Evolutionary conservation across 1,140 invertebrate species (phyloP), one percentile per base, ranked within the genome.

Genomic region (Rhagoletis zephyria): DNA sequence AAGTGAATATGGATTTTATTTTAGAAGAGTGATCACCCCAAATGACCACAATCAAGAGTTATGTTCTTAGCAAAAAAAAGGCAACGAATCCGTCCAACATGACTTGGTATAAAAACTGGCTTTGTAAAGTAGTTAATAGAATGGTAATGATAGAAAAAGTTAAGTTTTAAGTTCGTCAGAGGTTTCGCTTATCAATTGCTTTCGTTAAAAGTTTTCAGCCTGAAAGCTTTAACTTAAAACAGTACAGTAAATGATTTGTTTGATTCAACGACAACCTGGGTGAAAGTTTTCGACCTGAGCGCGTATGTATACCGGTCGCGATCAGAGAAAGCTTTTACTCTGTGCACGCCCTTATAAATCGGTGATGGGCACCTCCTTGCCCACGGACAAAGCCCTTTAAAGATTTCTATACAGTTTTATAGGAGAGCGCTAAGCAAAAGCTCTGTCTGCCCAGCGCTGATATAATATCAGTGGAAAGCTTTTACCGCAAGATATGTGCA

Each of bases 1-100:
- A 7, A 85, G 10, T 30, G 19, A 6, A 30, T 40, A n/a, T 16
- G 81, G 81, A 2, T 10, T 48, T n/a, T n/a, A 10, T 59, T 85
- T 4, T 10, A 19, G 81, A 1, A 9, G 19, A 1, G 0, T n/a
- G 19, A 30, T 9, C 51, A 48, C 40, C 10, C 2, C 16, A 6
- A 30, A 85, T 40, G 81, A 59, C 60, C 30, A 85, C 30, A 30
- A 30, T 30, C 30, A 30, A 30, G 30, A 30, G 30, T 30, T 30
- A 30, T 30, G 30, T 30, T 30, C 30, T 30, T 30, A 30, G 30
- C 30, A 30, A 30, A 30, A 30, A 30, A 74, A 56, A 56, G 0
- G 5, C 51, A 56, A 56, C 5, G 19, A 65, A 65, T 16, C 85
- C 85, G 85, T 86, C 85, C 85, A 85, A 64, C 14, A 56, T 56